Base-by-base conservation (phyloP, 2,113 vertebrate species). In the Tricholaema leucomelas region DNA sequence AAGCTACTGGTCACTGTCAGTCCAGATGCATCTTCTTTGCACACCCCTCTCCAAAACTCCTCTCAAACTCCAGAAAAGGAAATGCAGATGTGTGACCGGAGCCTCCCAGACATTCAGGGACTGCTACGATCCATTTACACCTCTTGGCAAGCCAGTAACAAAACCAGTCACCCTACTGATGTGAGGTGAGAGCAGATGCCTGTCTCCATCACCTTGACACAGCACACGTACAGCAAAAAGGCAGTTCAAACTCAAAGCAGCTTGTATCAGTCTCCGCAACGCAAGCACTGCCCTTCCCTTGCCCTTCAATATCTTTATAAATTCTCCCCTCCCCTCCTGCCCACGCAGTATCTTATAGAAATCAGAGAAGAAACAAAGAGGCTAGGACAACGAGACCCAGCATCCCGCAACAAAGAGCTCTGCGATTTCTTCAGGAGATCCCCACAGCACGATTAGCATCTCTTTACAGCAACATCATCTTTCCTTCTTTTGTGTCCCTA, bases 401-500 rank as follows among this genome's bases (percentile, higher is more conserved):
- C 63, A 35, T 91, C 60, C 64, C 0, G 1, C 70, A 75, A 88
- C 93, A 96, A 96, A 96, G 64, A 61, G 73, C 90, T 33, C 66
- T 74, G 9, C 1, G 4, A 87, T 89, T 94, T 92, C 94, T 94
- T 81, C 86, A 72, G 88, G 90, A 96, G 86, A 90, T 90, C 88
- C 90, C 87, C 44, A 61, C 52, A 84, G 88, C 5, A 0, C 0
- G 55, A 95, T 96, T 96, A 96, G 71, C 88, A 93, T 95, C 94
- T 95, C 93, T 95, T 95, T 93, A 94, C 84, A 92, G 85, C 92
- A 92, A 48, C 48, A 91, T 84, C 81, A 87, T 92, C 74, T 88
- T 81, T 86, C 59, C 80, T 87, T 40, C 84, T 79, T 95, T 96
- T 82, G 35, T 90, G 72, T 93, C 91, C 84, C 96, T 73, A 60